These are phyloP conservation scores for Aldrovandia affinis DNA, from an alignment of 2,797 vertebrate genomes.

Conservation along the genomic window DNA sequence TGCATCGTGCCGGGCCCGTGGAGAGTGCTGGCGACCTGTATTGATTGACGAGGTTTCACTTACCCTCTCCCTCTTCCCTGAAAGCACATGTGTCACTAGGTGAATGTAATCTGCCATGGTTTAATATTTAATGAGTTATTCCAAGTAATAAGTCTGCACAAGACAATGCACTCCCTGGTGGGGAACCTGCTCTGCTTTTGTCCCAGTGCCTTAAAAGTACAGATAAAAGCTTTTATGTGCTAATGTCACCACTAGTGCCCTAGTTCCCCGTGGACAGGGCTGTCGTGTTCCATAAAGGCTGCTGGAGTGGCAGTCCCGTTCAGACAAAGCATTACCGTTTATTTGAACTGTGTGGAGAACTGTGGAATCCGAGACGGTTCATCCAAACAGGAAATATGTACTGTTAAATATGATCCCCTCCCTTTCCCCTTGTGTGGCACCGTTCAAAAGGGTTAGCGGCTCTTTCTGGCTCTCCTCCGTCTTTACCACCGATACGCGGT, in stretches of 20 bases:
- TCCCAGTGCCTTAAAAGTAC: constrained; percentile 72
- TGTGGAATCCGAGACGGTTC: constrained; percentile 63
- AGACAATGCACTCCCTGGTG: constrained; percentile 72
- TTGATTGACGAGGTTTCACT: constrained; percentile 36
- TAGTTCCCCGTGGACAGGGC: constrained; percentile 69
- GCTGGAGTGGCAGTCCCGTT: constrained; percentile 72
- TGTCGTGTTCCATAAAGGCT: constrained; percentile 64
- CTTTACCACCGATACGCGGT: neutral
- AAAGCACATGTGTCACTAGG: constrained; percentile 36
- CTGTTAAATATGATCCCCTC: constrained; percentile 62
- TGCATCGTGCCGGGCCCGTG: neutral
- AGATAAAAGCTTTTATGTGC: constrained; percentile 77
- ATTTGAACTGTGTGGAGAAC: constrained; percentile 41
- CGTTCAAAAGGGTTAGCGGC: constrained; percentile 43
- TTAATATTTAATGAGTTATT: constrained; percentile 77
- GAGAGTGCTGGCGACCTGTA: constrained; percentile 24
- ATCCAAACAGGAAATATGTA: constrained; percentile 70
- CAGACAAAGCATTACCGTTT: constrained; percentile 49
- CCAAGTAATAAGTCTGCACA: constrained; percentile 76
- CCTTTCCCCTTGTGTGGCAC: constrained; percentile 59
- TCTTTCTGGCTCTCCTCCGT: neutral
- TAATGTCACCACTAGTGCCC: constrained; percentile 74
- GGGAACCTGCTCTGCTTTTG: constrained; percentile 66
- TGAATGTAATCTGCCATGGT: constrained; percentile 31
- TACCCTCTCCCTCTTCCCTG: constrained; percentile 20